Evolutionary conservation across 2,888 invertebrate genomes (phyloP), one percentile per base, ranked within the genome.

Genomic region (Epinotia ramella): DNA sequence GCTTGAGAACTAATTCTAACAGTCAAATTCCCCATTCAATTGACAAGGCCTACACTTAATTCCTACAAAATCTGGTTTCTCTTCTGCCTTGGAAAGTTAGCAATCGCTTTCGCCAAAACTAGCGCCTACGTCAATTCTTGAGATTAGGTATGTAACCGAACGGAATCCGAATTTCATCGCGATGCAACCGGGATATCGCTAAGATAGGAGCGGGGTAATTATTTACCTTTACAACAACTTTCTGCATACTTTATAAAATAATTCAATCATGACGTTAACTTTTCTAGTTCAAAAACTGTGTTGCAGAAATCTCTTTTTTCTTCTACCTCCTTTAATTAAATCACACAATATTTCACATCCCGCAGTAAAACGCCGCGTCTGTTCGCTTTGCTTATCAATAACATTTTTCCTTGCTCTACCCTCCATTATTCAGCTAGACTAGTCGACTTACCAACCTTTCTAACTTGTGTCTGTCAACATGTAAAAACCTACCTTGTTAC

Each of bases 311-410:
- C 18, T 18, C 11, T 1, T 18, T 20, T 57, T 20, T 57, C 20
- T 18, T 57, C 11, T 11, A 12, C 3, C 18, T 18, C 20, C 18
- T 11, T 57, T 57, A 46, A 53, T 60, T 11, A 13, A 46, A 44
- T 46, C 13, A 44, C 53, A 2, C 44, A 56, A 72, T 72, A 56
- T 64, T 67, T 70, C 62, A 62, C 62, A 33, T 13, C 60, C 12
- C 59, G 44, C 18, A 18, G 63, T 53, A 53, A 18, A 53, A 62
- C 20, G 53, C 53, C 53, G 59, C 59, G 49, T 70, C 49, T 62
- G 40, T 6, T 60, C 60, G 13, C 28, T 62, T 24, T 18, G 49
- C 73, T 73, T 73, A 73, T 63, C 69, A 74, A 69, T 69, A 68
- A 56, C 62, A 53, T 71, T 71, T 62, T 73, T 68, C 62, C 13